A percentile compares a stretch with the other conserved stretches of the same genome.
phyloP scores from a whole-genome alignment of 2,888 invertebrate species.

The Epinotia ramella region DNA sequence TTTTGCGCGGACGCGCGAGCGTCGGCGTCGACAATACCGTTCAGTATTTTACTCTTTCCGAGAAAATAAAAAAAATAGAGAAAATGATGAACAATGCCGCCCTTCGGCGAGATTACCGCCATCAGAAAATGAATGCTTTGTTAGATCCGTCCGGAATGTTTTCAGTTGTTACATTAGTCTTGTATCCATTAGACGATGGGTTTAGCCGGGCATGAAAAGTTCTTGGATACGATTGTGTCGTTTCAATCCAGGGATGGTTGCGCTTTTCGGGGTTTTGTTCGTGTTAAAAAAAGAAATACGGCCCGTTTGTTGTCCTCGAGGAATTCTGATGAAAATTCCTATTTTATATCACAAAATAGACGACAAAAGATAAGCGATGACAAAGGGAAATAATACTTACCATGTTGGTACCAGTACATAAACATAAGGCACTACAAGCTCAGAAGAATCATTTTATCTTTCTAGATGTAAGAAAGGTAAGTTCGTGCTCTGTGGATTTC shows the following conservation, averaged over 20 bases:
- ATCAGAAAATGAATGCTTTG: slow-evolving; percentile 85
- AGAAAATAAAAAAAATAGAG: slow-evolving; percentile 76
- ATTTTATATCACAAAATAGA: slow-evolving; percentile 19
- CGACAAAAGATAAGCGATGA: background rate
- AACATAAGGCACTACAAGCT: background rate
- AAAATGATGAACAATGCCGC: slow-evolving; percentile 83
- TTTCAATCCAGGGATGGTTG: slow-evolving; percentile 65
- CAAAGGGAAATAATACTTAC: background rate
- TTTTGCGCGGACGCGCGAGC: slow-evolving; percentile 80
- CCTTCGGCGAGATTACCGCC: slow-evolving; percentile 84
- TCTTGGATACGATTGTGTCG: slow-evolving; percentile 62
- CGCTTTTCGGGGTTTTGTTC: slow-evolving; percentile 42
- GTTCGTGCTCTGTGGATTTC: background rate
- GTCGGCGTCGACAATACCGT: slow-evolving; percentile 82
- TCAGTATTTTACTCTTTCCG: slow-evolving; percentile 81
- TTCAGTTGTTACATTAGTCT: slow-evolving; percentile 81
- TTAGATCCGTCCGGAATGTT: slow-evolving; percentile 78
- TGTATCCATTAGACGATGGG: slow-evolving; percentile 73
- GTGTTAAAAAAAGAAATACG: slow-evolving; percentile 19
- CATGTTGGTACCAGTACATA: background rate
- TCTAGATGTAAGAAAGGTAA: background rate
- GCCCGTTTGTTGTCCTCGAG: slow-evolving; percentile 4
- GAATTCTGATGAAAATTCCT: slow-evolving; percentile 30
- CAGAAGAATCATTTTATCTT: background rate
- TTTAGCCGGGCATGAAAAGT: slow-evolving; percentile 68